Evolutionary conservation across 2,113 vertebrate genomes (phyloP), one percentile per base, ranked within the genome.

Genomic region (Suncus etruscus): DNA sequence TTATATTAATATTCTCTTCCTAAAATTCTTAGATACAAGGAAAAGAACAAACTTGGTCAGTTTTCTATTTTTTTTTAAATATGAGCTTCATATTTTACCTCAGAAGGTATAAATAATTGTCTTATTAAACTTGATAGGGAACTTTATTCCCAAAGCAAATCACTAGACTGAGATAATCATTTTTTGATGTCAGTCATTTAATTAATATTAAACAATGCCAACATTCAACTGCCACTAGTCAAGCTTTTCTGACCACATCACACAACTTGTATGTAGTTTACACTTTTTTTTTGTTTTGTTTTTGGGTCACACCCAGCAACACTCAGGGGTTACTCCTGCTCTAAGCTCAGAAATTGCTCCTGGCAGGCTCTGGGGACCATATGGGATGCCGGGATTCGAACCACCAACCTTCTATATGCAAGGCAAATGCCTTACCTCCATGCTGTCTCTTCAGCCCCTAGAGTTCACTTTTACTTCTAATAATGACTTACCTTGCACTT

Each of bases 11-110:
- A 73, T 73, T 69, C 76, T 24, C 15, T 14, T 22, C 7, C 22
- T 45, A 20, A 25, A 79, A 54, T 75, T 88, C 20, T 83, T 83
- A 3, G 63, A 63, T 4, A 1, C 78, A 72, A 63, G 39, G 69
- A 84, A 89, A 86, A 88, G 6, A n/a, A 86, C 18, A 89, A 91
- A 63, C 8, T 22, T 74, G 8, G 22, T 63, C 50, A 69, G 25
- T 65, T 78, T 92, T 77, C 63, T 74, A 54, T 16, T 86, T 89
- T 77, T 79, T 84, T 94, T 74, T 31, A 78, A 85, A 82, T 72
- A 73, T 5, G 14, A 92, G 15, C 76, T 87, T 82, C 51, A 51
- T 51, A 51, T 65, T 82, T 80, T 87, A 77, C 6, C 24, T 68
- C 9, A 39, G 29, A 47, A 83, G 14, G 15, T 69, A 11, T 50